Evolutionary conservation across 1,140 invertebrate genomes (phyloP), one percentile per base, ranked within the genome.

Genomic region (silkworm (Bombyx mori)): DNA sequence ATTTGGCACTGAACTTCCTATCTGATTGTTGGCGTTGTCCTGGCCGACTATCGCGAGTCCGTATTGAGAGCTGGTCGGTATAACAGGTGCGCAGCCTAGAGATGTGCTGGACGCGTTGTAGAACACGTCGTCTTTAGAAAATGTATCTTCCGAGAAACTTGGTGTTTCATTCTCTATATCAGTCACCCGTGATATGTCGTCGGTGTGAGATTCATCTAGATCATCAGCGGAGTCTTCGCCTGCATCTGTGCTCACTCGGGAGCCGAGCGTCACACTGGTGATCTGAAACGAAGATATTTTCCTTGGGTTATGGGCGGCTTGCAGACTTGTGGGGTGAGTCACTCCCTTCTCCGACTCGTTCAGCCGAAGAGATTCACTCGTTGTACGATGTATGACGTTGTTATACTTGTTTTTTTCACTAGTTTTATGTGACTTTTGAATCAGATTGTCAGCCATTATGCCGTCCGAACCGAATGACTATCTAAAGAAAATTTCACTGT

Each of bases 221-320:
- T 97, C 96, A 86, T 97, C 96, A 65, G 95, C 94, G 52, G 95
- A 97, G 86, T 98, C 96, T 61, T 96, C 95, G 72, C 95, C 96
- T 61, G 93, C 93, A 86, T 97, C 96, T 77, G 93, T 93, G 88
- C 92, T 94, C 77, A 92, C 90, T 57, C 93, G 91, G 71, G 92
- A 92, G 68, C 93, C 93, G 65, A 94, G 92, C 62, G 94, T 96
- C 60, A 97, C 93, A 84, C 84, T 88, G 79, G 96, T 98, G 75
- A 98, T 97, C 90, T 97, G 96, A 89, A 98, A 98, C 56, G 96
- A 97, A 76, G 94, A 95, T 75, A 94, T 89, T 95, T 95, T 89
- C 94, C 94, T 73, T 90, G 86, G 81, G 80, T 88, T 88, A 84
- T 88, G 85, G 73, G 84, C 79, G 77, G 79, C 81, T 80, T 85